These are phyloP conservation scores for Gambusia yucatana DNA, from an alignment of 2,797 vertebrate genomes.

Conservation along the genomic window DNA sequence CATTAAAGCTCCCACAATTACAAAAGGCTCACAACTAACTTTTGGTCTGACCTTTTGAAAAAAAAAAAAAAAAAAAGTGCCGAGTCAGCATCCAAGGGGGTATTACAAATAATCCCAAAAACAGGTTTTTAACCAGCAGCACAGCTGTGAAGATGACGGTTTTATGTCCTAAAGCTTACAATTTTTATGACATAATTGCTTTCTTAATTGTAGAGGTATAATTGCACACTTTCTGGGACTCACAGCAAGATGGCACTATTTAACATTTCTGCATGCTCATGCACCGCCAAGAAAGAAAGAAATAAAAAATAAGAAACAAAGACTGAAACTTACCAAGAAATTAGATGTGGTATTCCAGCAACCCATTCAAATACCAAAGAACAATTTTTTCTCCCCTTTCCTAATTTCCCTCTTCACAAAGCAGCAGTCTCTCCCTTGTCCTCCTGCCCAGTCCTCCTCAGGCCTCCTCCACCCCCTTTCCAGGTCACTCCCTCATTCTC, in stretches of 20 bases:
- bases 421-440: conserved; percentile 10
- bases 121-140: conserved; percentile 15
- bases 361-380: conserved; percentile 37
- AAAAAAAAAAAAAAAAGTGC: conserved; percentile 13
- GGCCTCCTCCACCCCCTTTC: conserved; percentile 16
- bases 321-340: conserved; percentile 66
- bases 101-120: background rate
- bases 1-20: conserved; percentile 35
- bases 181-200: background rate
- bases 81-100: conserved; percentile 14
- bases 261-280: conserved; percentile 46
- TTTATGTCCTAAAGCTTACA: background rate
- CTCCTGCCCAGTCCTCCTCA: conserved; percentile 24
- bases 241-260: conserved; percentile 80
- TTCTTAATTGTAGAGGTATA: conserved; percentile 16
- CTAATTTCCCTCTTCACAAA: conserved; percentile 37
- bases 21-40: conserved; percentile 60
- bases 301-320: background rate
- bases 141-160: background rate
- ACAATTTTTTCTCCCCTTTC: conserved; percentile 8
- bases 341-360: conserved; percentile 56
- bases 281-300: conserved; percentile 49
- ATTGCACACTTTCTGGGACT: conserved; percentile 10
- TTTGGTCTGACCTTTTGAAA: conserved; percentile 41
- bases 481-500: conserved; percentile 48